These are phyloP conservation scores for Kryptolebias marmoratus DNA, from an alignment of 2,113 vertebrate genomes.

Conservation along the genomic window DNA sequence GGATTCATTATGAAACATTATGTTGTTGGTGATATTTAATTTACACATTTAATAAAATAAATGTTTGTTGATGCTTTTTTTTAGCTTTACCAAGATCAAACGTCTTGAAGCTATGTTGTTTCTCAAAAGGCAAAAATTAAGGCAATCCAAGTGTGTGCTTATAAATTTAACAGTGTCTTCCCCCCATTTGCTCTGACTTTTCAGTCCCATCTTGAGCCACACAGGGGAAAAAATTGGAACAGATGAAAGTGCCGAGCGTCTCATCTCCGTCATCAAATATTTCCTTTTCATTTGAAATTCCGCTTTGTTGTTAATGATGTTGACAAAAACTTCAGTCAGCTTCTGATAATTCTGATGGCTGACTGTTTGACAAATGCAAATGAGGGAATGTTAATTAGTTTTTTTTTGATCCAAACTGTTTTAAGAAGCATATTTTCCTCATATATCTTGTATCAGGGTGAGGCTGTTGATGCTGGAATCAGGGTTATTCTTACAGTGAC, in stretches of 20 bases:
- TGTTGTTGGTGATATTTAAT: background rate
- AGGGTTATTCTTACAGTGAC: slow-evolving; percentile 47
- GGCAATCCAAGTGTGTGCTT: slow-evolving; percentile 4
- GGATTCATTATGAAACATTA: no score
- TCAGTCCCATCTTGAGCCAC: slow-evolving; percentile 52
- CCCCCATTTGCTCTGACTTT: slow-evolving; percentile 28
- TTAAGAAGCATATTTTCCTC: slow-evolving; percentile 20
- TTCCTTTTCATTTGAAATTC: slow-evolving; percentile 66
- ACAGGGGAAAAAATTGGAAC: slow-evolving; percentile 59
- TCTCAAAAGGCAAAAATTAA: slow-evolving; percentile 15
- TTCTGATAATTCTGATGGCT: slow-evolving; percentile 48
- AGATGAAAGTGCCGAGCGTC: slow-evolving; percentile 41
- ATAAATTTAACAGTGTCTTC: slow-evolving; percentile 5
- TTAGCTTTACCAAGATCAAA: background rate
- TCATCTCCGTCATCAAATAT: slow-evolving; percentile 71
- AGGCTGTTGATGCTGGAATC: background rate
- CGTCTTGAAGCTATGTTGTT: background rate
- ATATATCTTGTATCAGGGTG: background rate
- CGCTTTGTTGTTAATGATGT: slow-evolving; percentile 71
- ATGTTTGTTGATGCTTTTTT: background rate
- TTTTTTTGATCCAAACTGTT: slow-evolving; percentile 29
- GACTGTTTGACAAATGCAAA: slow-evolving; percentile 56
- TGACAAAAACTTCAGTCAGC: slow-evolving; percentile 61
- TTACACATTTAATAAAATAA: slow-evolving; percentile 2
- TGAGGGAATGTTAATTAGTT: slow-evolving; percentile 50